Evolutionary conservation across 2,113 vertebrate genomes (phyloP), one percentile per base, ranked within the genome.

Genomic region (Serinus canaria): DNA sequence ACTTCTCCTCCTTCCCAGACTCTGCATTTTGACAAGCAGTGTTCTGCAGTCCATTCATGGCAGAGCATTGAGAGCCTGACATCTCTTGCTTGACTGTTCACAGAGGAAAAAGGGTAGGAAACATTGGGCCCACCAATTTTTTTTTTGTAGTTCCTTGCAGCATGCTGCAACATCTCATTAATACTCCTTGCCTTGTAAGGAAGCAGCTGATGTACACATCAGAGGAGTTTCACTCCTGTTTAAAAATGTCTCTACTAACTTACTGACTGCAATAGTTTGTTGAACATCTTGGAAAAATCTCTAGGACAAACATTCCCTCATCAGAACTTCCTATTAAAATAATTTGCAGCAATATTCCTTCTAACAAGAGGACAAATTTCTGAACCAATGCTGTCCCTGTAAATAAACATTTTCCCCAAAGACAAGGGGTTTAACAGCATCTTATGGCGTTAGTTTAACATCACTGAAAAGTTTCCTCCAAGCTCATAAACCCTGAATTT

Each of bases 11-110:
- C 31, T 43, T 83, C 60, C 10, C 14, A 15, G 63, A 43, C 13
- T 72, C 46, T 25, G 20, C 37, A 21, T 72, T 82, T 83, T 28
- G 68, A 33, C 41, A 56, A 68, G 39, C 47, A 69, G 35, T 1
- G 0, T 23, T 79, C 58, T 64, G 67, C 21, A 5, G 23, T 9
- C 27, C 2, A 1, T 43, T 66, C 79, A 77, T 1, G 7, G 66
- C 62, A 85, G 35, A 63, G 27, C 35, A 62, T 10, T 0, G 0
- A 83, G 18, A 79, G 24, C 9, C 13, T 2, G 2, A 43, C 2
- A 4, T 13, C 23, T 66, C 22, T 44, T 37, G 28, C 23, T 60
- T 59, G 64, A 24, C 37, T 27, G 13, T 33, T 77, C 46, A 46
- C 15, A 69, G 46, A 56, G 70, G 62, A 46, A 79, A 66, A 73